Evolutionary conservation across 2,888 invertebrate species (phyloP).

Genomic region (Lycaena phlaeas): DNA sequence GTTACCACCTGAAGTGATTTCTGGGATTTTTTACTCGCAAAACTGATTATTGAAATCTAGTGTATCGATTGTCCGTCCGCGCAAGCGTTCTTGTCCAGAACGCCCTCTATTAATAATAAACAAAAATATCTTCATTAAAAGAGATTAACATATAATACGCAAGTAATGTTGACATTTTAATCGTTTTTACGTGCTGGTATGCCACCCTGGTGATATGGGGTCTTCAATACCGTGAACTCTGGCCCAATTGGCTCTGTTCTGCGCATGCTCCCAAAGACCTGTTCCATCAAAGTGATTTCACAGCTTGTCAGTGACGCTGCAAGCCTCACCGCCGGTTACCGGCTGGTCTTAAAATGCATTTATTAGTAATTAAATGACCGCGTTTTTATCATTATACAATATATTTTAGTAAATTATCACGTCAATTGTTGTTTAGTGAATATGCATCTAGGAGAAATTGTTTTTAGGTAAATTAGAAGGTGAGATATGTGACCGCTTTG

Average conservation of each 20-base stretch:
- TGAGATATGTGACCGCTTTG: conserved; percentile 21
- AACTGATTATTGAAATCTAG: too few relatives aligned
- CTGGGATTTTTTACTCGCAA: too few relatives aligned
- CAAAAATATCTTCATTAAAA: too few relatives aligned
- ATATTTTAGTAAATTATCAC: conserved; percentile 30
- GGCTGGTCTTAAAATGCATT: conserved; percentile 42
- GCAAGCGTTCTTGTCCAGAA: conserved; percentile 45
- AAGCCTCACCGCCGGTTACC: conserved; percentile 38
- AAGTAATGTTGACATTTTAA: not conserved
- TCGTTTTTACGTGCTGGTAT: not conserved
- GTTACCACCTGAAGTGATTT: too few relatives aligned
- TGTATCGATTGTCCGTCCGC: conserved; percentile 54
- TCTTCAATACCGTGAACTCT: conserved; percentile 34
- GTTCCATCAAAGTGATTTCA: conserved; percentile 38
- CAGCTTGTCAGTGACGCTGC: conserved; percentile 52
- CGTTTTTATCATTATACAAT: conserved; percentile 29
- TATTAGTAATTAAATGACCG: conserved; percentile 27
- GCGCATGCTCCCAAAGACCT: conserved; percentile 50
- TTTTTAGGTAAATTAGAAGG: conserved; percentile 36
- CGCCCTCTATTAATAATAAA: conserved; percentile 3
- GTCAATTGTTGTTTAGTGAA: conserved; percentile 59
- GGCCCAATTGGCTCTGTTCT: conserved; percentile 47
- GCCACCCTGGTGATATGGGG: conserved; percentile 1
- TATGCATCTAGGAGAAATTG: conserved; percentile 36
- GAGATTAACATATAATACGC: not conserved